A percentile compares a stretch with the other conserved stretches of the same genome.
phyloP scores from a whole-genome alignment of 2,797 vertebrate genomes.

The Hydrocynus forskahlii region DNA sequence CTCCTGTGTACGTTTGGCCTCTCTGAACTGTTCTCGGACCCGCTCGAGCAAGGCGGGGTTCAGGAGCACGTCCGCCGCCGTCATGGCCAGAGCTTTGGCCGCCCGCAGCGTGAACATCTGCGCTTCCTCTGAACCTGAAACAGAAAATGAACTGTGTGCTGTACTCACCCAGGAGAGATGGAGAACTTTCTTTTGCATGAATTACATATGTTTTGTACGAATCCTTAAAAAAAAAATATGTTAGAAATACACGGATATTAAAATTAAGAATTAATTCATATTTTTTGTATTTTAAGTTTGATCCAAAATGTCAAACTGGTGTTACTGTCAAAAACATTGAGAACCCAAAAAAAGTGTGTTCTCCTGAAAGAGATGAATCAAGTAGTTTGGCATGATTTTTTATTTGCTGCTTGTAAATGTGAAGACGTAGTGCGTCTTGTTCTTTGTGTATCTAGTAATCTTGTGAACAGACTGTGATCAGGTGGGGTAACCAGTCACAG shows the following conservation, averaged over 20 bases:
- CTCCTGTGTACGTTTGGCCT: slow-evolving; percentile 68
- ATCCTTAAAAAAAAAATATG: not conserved
- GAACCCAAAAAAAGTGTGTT: no score
- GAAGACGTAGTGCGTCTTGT: not conserved
- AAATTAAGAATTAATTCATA: no score
- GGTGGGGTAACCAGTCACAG: not conserved
- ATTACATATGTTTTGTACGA: not conserved
- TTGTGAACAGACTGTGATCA: slow-evolving; percentile 17
- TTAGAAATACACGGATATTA: no score
- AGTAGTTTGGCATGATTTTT: slow-evolving; percentile 20
- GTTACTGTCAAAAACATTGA: no score
- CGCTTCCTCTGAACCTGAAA: slow-evolving; percentile 83
- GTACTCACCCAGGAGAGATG: not conserved
- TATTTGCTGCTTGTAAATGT: not conserved
- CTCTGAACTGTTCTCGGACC: slow-evolving; percentile 78
- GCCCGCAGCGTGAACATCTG: slow-evolving; percentile 86
- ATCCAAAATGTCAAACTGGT: not conserved
- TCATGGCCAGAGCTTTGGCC: slow-evolving; percentile 89
- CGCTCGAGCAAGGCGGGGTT: slow-evolving; percentile 76
- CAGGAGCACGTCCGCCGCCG: slow-evolving; percentile 87
- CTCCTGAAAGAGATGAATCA: no score
- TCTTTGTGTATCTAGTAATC: slow-evolving; percentile 6
- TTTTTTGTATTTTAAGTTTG: not conserved
- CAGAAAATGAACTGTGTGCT: not conserved
- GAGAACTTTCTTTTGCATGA: not conserved